Evolutionary conservation across 1,140 invertebrate species (phyloP).

Genomic region (Vanessa atalanta): DNA sequence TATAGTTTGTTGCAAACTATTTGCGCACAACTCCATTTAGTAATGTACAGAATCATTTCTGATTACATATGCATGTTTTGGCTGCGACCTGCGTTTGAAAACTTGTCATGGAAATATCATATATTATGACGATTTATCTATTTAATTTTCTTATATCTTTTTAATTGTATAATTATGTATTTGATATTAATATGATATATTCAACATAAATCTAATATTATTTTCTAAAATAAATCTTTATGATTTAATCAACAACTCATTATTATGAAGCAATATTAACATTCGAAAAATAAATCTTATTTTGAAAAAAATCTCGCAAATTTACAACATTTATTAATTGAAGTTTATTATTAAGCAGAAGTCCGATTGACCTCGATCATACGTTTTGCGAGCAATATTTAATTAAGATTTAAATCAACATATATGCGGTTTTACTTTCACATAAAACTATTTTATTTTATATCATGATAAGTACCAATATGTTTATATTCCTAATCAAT

Average conservation of each 20-base stretch:
- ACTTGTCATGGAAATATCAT: no score
- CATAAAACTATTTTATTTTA: background rate
- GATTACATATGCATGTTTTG: no score
- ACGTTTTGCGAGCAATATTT: background rate
- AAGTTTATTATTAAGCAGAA: background rate
- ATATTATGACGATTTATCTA: no score
- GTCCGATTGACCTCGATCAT: background rate
- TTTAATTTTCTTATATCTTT: no score
- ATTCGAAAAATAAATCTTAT: no score
- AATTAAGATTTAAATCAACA: background rate
- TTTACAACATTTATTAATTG: background rate
- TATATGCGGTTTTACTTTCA: background rate
- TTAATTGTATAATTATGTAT: no score
- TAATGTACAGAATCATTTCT: background rate
- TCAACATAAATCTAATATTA: no score
- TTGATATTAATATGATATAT: no score
- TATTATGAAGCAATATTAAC: no score
- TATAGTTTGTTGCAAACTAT: background rate
- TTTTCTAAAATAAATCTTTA: no score
- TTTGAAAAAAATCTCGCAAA: background rate
- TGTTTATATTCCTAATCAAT: background rate
- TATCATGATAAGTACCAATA: background rate
- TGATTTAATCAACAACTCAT: no score
- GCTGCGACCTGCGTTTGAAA: no score
- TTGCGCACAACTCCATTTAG: background rate